A percentile compares a stretch with the other conserved stretches of the same genome.
Conservation (phyloP, 1,140 invertebrate species). For the Radopholus similis region DNA sequence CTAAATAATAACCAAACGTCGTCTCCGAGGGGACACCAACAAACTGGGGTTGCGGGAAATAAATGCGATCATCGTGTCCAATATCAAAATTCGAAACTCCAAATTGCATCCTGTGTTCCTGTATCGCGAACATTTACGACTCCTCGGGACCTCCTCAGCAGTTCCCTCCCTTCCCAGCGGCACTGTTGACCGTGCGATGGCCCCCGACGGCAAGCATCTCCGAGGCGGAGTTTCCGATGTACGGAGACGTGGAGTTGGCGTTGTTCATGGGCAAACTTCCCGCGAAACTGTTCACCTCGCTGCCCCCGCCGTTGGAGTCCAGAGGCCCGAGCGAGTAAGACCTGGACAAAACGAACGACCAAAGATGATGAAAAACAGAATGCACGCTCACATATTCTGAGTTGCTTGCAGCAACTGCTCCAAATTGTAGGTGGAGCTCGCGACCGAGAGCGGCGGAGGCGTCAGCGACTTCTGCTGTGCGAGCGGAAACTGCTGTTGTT, state of each 20-base stretch:
- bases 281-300: not conserved
- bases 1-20: too few species aligned
- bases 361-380: not conserved
- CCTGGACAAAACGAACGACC: not conserved
- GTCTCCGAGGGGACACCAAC: too few species aligned
- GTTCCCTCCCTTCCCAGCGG: not conserved
- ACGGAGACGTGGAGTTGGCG: conserved; percentile 4
- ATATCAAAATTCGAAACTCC: too few species aligned
- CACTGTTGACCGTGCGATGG: not conserved
- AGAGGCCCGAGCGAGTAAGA: conserved; percentile 13
- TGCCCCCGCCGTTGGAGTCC: not conserved
- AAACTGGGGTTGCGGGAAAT: too few species aligned
- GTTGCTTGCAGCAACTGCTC: conserved; percentile 16
- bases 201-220: conserved; percentile 17
- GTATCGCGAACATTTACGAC: too few species aligned
- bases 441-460: conserved; percentile 15
- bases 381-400: conserved; percentile 7
- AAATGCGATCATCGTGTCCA: too few species aligned
- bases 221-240: not conserved
- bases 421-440: conserved; percentile 11
- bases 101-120: too few species aligned
- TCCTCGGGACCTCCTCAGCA: not conserved
- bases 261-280: not conserved
- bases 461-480: conserved; percentile 12
- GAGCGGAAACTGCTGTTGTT: not conserved